phyloP scores from a whole-genome alignment of 2,113 vertebrate species.

The Etheostoma spectabile region DNA sequence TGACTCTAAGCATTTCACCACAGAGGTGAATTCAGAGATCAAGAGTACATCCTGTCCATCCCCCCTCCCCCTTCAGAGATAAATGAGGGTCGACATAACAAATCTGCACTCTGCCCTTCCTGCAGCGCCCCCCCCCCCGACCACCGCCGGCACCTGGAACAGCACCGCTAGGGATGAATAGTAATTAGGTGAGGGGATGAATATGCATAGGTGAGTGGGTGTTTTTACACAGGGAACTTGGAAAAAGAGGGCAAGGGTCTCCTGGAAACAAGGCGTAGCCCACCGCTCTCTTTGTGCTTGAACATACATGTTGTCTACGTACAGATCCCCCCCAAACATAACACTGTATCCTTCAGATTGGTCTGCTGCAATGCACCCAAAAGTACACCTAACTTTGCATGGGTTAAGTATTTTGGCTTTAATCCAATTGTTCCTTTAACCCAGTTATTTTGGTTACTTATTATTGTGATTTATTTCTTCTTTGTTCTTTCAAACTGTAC shows the following conservation, averaged over 20 bases:
- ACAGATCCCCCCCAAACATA: background rate
- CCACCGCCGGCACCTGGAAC: conserved; percentile 50
- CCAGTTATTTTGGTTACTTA: no score
- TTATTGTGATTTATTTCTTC: background rate
- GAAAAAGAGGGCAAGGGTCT: conserved; percentile 59
- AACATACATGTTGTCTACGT: conserved; percentile 37
- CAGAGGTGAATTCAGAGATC: conserved; percentile 8
- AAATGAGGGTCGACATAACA: conserved; percentile 22
- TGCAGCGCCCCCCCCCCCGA: background rate
- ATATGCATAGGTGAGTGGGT: conserved; percentile 74
- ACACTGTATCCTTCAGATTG: background rate
- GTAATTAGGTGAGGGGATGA: conserved; percentile 58
- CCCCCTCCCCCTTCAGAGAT: background rate
- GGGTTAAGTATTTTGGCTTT: background rate
- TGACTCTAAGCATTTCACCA: background rate
- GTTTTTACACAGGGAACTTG: conserved; percentile 44
- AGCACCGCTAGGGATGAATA: conserved; percentile 38
- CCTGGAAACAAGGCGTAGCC: conserved; percentile 21
- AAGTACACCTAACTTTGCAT: background rate
- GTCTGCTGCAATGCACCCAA: background rate
- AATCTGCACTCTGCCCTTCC: conserved; percentile 29
- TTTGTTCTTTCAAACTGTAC: background rate
- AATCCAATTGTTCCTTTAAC: no score
- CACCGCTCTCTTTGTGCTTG: background rate
- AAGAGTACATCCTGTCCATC: background rate